Conservation (phyloP, 2,888 invertebrate species). For the Drosophila limbata region DNA sequence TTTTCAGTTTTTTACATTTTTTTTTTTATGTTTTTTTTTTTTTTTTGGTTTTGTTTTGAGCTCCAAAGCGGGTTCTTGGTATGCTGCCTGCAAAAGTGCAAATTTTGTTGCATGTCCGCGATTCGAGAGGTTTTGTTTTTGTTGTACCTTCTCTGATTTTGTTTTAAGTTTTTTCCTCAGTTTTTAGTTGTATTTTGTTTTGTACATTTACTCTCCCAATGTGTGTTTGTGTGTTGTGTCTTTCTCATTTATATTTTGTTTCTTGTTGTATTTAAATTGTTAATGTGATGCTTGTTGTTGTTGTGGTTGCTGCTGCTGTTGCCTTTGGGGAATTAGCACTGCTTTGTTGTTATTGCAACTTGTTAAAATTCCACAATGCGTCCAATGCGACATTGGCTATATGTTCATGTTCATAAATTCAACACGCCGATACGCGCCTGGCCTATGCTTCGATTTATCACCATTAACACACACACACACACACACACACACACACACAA, state of each 20-base stretch:
- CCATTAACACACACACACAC: constrained; percentile 15
- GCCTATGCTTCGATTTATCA: constrained; percentile 22
- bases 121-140: constrained; percentile 20
- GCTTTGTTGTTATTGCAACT: constrained; percentile 75
- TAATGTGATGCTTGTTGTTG: constrained; percentile 63
- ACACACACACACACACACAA: constrained; percentile 1
- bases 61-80: constrained; percentile 55
- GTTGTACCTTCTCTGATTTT: constrained; percentile 22
- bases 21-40: constrained; percentile 15
- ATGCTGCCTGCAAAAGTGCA: constrained; percentile 70
- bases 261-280: constrained; percentile 78
- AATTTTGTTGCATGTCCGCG: constrained; percentile 65
- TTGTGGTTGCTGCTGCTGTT: constrained; percentile 32
- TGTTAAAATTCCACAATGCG: constrained; percentile 76
- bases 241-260: constrained; percentile 68
- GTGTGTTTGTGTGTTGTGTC: constrained; percentile 38
- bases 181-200: constrained; percentile 45
- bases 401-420: constrained; percentile 74
- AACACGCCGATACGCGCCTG: constrained; percentile 41
- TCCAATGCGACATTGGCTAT: constrained; percentile 37
- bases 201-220: constrained; percentile 19
- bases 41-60: constrained; percentile 19
- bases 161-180: constrained; percentile 32
- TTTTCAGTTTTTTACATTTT: background rate
- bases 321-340: constrained; percentile 78